Evolutionary conservation across 92 coral and sea anemone genomes (phyloP).

Genomic region (Actinostola sp.): DNA sequence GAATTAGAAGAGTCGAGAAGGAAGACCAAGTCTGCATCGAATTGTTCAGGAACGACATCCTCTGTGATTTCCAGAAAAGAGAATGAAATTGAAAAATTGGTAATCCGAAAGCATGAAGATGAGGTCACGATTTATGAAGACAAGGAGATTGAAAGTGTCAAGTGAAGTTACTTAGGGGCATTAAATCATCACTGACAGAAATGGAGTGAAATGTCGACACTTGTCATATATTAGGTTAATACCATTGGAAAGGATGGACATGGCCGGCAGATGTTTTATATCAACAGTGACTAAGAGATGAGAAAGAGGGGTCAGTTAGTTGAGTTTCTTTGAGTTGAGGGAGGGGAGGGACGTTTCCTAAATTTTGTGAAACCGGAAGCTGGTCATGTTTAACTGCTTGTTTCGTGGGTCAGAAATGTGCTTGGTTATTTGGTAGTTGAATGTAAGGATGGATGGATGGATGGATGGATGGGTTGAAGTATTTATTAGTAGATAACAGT

Average conservation of each 20-base stretch:
- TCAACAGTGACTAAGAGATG: not conserved
- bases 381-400: too few species aligned
- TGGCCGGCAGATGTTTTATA: not conserved
- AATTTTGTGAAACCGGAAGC: too few species aligned
- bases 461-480: too few species aligned
- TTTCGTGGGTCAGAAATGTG: too few species aligned
- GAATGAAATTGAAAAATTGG: not conserved
- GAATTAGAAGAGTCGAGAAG: constrained; percentile 64
- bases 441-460: too few species aligned
- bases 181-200: not conserved
- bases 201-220: not conserved
- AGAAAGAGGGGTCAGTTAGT: not conserved
- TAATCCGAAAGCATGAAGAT: not conserved
- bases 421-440: too few species aligned
- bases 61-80: constrained; percentile 15
- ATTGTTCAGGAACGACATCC: constrained; percentile 39
- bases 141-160: not conserved
- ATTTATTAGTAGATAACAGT: too few species aligned
- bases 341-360: too few species aligned
- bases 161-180: too few species aligned
- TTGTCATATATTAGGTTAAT: not conserved
- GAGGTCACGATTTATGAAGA: not conserved
- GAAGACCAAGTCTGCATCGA: constrained; percentile 66
- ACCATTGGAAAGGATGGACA: not conserved
- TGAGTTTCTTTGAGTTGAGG: too few species aligned